Evolutionary conservation across 2,888 invertebrate genomes (phyloP).

Genomic region (Petrolisthes cinctipes): DNA sequence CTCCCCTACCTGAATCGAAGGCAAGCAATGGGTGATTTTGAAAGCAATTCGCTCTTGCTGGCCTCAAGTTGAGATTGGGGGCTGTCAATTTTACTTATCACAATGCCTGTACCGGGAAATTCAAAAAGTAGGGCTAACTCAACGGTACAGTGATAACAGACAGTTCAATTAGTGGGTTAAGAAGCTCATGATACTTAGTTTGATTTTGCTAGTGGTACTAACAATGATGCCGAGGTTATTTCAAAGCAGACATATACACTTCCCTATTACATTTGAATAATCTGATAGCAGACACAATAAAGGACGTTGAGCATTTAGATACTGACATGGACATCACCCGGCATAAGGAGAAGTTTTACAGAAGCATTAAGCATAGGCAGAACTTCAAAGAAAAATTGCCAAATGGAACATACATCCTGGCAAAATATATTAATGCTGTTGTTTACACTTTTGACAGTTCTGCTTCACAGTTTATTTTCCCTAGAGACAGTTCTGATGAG

Average conservation of each 20-base stretch:
- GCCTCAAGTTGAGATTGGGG: constrained; percentile 30
- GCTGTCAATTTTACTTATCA: constrained; percentile 8
- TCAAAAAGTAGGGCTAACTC: constrained; percentile 13
- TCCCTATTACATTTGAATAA: too few relatives aligned
- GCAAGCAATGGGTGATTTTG: constrained; percentile 32
- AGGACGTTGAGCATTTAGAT: neutral
- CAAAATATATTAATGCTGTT: neutral
- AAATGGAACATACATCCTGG: neutral
- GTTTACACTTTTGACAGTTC: neutral
- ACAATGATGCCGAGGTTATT: neutral
- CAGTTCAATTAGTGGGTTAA: constrained; percentile 12
- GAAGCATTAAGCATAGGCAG: neutral
- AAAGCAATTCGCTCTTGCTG: constrained; percentile 26
- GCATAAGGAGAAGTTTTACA: neutral
- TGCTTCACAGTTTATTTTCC: neutral
- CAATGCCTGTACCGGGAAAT: constrained; percentile 18
- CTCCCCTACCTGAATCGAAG: constrained; percentile 28
- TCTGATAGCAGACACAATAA: neutral
- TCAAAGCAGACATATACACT: too few relatives aligned
- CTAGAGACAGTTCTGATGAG: too few relatives aligned
- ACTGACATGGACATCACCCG: neutral
- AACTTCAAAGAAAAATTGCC: neutral
- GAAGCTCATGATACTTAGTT: constrained; percentile 10
- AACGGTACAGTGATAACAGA: constrained; percentile 19
- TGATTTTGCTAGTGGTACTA: neutral